Evolutionary conservation across 2,113 vertebrate species (phyloP).

Genomic region (Sus scrofa): T2T-Sscrofa CM000818.6:412001-412500

Average conservation of each 20-base stretch:
- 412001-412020: slow-evolving; percentile 35
- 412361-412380: background rate
- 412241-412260: background rate
- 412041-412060: background rate
- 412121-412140: fast-evolving
- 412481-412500: background rate
- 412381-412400: background rate
- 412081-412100: background rate
- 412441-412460: background rate
- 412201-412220: background rate
- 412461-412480: background rate
- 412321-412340: background rate
- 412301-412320: background rate
- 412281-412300: background rate
- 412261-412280: background rate
- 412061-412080: background rate
- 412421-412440: background rate
- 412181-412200: background rate
- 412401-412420: slow-evolving; percentile 22
- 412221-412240: background rate
- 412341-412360: background rate
- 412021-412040: slow-evolving; percentile 1
- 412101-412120: background rate
- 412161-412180: background rate
- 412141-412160: background rate